Evolutionary conservation across 1,140 invertebrate genomes (phyloP).

Genomic region (Proales similis): DNA sequence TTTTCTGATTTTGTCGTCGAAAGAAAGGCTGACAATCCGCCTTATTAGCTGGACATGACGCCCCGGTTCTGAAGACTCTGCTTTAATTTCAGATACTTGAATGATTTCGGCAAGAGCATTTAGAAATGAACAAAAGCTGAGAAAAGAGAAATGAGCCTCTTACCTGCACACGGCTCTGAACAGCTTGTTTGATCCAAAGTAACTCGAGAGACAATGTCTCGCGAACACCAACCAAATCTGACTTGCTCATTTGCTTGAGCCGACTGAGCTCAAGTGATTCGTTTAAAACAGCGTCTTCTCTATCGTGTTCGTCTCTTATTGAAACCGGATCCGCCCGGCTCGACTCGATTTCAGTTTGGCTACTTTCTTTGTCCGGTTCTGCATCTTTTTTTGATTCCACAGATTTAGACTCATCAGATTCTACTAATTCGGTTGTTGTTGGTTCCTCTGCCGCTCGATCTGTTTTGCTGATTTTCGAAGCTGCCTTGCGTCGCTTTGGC

Average conservation of each 20-base stretch:
- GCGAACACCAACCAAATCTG: slow-evolving; percentile 11
- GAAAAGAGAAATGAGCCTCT: not conserved
- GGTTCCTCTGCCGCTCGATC: no score
- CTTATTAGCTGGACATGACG: slow-evolving; percentile 1
- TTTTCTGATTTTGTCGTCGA: slow-evolving; percentile 36
- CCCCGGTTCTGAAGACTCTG: slow-evolving; percentile 25
- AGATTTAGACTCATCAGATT: no score
- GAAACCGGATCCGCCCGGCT: not conserved
- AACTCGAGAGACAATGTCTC: slow-evolving; percentile 28
- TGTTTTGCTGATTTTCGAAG: no score
- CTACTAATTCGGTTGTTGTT: no score
- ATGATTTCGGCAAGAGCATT: not conserved
- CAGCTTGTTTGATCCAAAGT: slow-evolving; percentile 33
- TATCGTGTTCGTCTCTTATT: slow-evolving; percentile 1
- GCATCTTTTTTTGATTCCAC: not conserved
- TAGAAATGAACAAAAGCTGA: not conserved
- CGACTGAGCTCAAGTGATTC: slow-evolving; percentile 12
- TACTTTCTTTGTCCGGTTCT: not conserved
- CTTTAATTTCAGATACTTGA: slow-evolving; percentile 27
- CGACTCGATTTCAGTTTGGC: not conserved
- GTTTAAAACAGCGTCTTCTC: slow-evolving; percentile 11
- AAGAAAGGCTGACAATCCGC: not conserved
- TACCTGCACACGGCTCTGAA: slow-evolving; percentile 34
- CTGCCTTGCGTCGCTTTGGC: no score
- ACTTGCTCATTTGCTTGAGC: slow-evolving; percentile 13